phyloP scores from a whole-genome alignment of 1,140 invertebrate genomes.

The Drosophila cardini region DNA sequence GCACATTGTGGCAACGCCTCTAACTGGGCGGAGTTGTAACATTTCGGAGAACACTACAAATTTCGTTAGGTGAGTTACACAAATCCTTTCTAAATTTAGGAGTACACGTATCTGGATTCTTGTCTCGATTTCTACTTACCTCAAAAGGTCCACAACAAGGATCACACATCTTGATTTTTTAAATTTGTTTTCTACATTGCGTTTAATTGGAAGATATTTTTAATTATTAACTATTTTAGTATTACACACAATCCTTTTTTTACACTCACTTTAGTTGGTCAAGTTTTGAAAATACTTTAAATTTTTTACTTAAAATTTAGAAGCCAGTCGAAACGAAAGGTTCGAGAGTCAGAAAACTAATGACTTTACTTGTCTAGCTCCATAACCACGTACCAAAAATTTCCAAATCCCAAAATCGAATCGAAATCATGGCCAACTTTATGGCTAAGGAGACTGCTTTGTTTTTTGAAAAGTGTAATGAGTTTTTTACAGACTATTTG shows the following conservation, averaged over 20 bases:
- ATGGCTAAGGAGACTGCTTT: background rate
- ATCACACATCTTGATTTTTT: constrained; percentile 65
- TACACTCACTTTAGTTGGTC: constrained; percentile 41
- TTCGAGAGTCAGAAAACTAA: constrained; percentile 55
- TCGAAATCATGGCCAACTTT: constrained; percentile 28
- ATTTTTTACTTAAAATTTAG: constrained; percentile 71
- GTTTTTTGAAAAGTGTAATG: background rate
- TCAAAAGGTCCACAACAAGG: constrained; percentile 78
- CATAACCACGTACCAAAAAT: background rate
- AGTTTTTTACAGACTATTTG: background rate
- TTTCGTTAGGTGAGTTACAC: too few relatives aligned
- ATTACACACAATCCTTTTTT: background rate
- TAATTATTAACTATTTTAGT: background rate
- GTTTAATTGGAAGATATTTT: background rate
- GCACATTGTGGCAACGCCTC: constrained; percentile 67
- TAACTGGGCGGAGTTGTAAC: constrained; percentile 60
- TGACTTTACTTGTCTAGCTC: constrained; percentile 17
- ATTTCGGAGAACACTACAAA: constrained; percentile 64
- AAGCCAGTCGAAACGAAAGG: constrained; percentile 59
- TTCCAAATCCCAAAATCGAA: background rate
- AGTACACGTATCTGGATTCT: background rate
- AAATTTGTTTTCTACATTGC: constrained; percentile 44
- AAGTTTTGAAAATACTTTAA: constrained; percentile 35
- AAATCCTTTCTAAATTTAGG: constrained; percentile 5
- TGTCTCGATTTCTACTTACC: constrained; percentile 53